Evolutionary conservation across 2,797 vertebrate species (phyloP).

Genomic region (Neosilurus mollespiculum): DNA sequence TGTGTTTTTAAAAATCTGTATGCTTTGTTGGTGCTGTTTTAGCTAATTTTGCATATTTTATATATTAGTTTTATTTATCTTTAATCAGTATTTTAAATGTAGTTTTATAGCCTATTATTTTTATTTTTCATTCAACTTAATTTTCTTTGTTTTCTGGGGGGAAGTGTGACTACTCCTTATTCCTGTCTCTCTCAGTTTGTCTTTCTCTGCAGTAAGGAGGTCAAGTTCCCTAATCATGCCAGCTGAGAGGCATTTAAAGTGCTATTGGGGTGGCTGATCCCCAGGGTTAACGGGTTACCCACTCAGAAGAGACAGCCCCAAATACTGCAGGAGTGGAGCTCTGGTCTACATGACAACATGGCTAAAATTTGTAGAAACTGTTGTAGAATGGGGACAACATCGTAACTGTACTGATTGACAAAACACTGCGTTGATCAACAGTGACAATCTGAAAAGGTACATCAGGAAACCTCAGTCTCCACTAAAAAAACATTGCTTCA

Average conservation of each 20-base stretch:
- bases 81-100: not conserved
- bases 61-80: not conserved
- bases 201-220: conserved; percentile 15
- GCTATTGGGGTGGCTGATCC: conserved; percentile 43
- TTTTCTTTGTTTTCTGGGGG: not conserved
- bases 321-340: conserved; percentile 1
- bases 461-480: not conserved
- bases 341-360: not conserved
- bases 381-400: not conserved
- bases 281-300: conserved; percentile 33
- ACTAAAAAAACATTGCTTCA: not conserved
- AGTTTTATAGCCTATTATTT: not conserved
- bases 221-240: conserved; percentile 48
- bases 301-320: conserved; percentile 22
- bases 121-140: not conserved
- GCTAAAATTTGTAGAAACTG: conserved; percentile 3
- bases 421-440: not conserved
- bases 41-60: no score
- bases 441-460: not conserved
- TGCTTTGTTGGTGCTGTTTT: not conserved
- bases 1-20: not conserved
- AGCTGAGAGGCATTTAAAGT: conserved; percentile 42
- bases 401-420: not conserved
- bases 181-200: conserved; percentile 3
- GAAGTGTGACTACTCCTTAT: not conserved